Conservation (phyloP, 2,888 invertebrate species). For the Hedya salicella region DNA sequence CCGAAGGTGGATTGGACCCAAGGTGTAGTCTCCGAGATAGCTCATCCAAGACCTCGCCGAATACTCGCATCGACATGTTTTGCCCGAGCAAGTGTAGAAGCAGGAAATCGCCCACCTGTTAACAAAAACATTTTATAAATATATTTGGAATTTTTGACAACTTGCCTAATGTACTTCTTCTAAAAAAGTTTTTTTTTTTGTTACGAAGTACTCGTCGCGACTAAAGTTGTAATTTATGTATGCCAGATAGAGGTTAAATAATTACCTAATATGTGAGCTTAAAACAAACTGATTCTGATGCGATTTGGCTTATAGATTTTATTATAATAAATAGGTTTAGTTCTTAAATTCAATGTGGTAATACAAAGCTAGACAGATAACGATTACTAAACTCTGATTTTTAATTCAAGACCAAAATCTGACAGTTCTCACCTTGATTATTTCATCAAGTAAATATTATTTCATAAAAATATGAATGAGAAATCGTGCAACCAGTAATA, state of each 20-base stretch:
- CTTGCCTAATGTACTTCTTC: background rate
- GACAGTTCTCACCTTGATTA: too few species aligned
- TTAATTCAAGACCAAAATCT: too few species aligned
- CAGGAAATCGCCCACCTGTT: constrained; percentile 93
- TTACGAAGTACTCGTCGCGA: background rate
- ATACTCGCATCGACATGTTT: constrained; percentile 93
- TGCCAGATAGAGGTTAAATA: background rate
- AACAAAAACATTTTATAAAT: background rate
- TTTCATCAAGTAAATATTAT: too few species aligned
- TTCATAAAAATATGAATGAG: too few species aligned
- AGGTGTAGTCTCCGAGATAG: constrained; percentile 88
- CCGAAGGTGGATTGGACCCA: constrained; percentile 92
- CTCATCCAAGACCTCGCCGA: constrained; percentile 92
- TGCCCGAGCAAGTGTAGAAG: constrained; percentile 93
- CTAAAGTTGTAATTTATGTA: background rate
- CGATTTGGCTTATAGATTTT: background rate
- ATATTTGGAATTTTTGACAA: too few species aligned
- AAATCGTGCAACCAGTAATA: too few species aligned
- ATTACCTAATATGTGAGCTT: background rate
- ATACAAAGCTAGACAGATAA: too few species aligned
- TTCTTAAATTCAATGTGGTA: too few species aligned
- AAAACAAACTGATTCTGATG: background rate
- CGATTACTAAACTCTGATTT: too few species aligned
- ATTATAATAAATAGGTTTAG: too few species aligned
- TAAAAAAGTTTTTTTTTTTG: background rate